Base-by-base conservation (phyloP, 2,797 vertebrate genomes). In the Amazonetta brasiliensis region DNA sequence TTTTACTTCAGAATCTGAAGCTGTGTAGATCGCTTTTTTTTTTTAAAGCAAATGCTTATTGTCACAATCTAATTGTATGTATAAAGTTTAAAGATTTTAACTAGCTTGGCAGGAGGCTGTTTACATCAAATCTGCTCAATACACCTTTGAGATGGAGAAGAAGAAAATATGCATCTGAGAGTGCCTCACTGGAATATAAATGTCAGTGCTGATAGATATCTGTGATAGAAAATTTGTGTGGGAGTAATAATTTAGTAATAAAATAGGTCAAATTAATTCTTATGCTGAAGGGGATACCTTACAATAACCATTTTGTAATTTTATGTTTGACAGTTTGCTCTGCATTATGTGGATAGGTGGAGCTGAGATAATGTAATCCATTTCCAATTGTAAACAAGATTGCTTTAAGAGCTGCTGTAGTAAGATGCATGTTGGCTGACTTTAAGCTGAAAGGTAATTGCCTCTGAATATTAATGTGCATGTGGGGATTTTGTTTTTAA, bases 171-270 rank as follows among this genome's bases (percentile, higher is more conserved):
- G 82, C 94, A 91, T 95, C 63, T 33, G 80, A 97, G 89, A 80
- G 83, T 63, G 74, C 66, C 78, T 96, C 28, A 19, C 54, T 97
- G 89, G 97, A 95, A 91, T 96, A 91, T 94, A 97, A 96, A 89
- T 96, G 78, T 88, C 95, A 96, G 62, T 17, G 26, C 94, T 97
- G 96, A 97, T 97, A 77, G 96, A 86, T 95, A 94, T 94, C 92
- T 94, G n/a, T 87, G 79, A 79, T 90, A 93, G 87, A 93, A 95
- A 96, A 97, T 95, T 94, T 91, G 95, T 97, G 96, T 95, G 95
- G 97, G 97, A 96, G 95, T 96, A 97, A 95, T 97, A 96, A 93
- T 96, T 97, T 95, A 97, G 97, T 96, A 94, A 95, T 96, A 96
- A 97, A 97, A 96, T 87, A 96, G 92, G 87, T 96, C 91, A 96